Base-by-base conservation (phyloP, 2,797 vertebrate genomes). In the Pangasius krempfi region DNA sequence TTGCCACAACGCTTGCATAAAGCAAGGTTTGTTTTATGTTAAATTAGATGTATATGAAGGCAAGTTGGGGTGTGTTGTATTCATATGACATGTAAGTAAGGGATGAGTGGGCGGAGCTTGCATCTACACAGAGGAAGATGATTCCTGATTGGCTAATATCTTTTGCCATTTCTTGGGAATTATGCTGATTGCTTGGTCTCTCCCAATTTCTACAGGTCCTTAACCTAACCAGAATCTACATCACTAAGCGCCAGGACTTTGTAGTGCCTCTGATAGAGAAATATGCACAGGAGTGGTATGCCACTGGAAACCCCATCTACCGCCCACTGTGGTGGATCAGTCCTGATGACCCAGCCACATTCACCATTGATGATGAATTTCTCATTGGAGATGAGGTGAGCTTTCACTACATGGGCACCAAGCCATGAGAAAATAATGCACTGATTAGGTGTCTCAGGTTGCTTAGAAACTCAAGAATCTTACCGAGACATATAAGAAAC, bases 371-470 rank as follows among this genome's bases (percentile, higher is more conserved):
- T 88, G 97, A 98, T 62, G 97, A 98, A 93, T 98, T 98, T 88
- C 96, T 98, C 86, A 97, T 98, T 1, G 97, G 98, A 91, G 97
- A 98, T 64, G 95, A 98, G 97, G 97, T 98, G 92, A 92, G 94
- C 81, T 80, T 50, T 22, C 27, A 52, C 20, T 14, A 33, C 25
- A 50, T 25, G 30, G 14, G 27, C 60, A 83, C 44, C 60, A 40
- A 60, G 54, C 37, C 33, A 60, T 81, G 30, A 82, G 8, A 62
- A 60, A 80, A 82, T 16, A 62, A 37, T 80, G 52, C 52, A 56
- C 30, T 37, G 52, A 56, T 52, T 79, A 33, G 50, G 22, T 56
- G n/a, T 33, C n/a, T 33, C 47, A 52, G 33, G 4, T 37, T 56
- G 27, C n/a, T 30, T 79, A 79, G 25, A 50, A 27, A 50, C 44